A percentile compares a stretch with the other conserved stretches of the same genome.
Evolutionary conservation across 1,140 invertebrate genomes (phyloP).

Genomic region (Penaeus vannamei): DNA sequence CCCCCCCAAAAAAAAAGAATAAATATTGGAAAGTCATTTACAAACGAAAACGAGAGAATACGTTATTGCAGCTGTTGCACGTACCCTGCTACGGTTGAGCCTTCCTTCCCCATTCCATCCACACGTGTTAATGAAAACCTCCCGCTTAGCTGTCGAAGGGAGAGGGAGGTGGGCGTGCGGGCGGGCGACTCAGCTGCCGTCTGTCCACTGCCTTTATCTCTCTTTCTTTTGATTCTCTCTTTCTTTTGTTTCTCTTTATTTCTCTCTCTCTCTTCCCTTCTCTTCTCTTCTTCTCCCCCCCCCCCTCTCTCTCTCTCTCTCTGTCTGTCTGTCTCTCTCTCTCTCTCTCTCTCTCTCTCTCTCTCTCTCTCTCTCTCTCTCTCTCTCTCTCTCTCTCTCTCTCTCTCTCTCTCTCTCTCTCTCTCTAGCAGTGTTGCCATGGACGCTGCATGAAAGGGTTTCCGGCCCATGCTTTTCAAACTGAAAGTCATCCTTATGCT

Average conservation of each 20-base stretch:
- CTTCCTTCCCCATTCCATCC: too few relatives aligned
- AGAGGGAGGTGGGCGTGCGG: too few relatives aligned
- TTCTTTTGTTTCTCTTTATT: not conserved
- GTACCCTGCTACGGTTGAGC: too few relatives aligned
- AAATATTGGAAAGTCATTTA: not conserved
- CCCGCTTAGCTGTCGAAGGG: too few relatives aligned
- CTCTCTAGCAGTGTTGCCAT: not conserved
- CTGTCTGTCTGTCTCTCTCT: not conserved
- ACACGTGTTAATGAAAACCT: too few relatives aligned
- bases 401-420: not conserved
- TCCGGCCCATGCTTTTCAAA: too few relatives aligned
- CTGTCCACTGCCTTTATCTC: not conserved
- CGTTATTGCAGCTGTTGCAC: not conserved
- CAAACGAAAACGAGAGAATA: not conserved
- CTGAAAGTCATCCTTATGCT: too few relatives aligned
- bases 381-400: not conserved
- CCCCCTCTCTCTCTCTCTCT: not conserved
- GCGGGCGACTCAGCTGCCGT: too few relatives aligned
- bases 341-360: not conserved
- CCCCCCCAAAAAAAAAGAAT: too few relatives aligned
- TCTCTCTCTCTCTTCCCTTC: not conserved
- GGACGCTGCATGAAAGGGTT: not conserved
- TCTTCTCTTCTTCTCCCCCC: not conserved
- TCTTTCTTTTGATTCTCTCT: not conserved
- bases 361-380: not conserved